Evolutionary conservation across 2,888 invertebrate genomes (phyloP).

Genomic region (Encarsia formosa): DNA sequence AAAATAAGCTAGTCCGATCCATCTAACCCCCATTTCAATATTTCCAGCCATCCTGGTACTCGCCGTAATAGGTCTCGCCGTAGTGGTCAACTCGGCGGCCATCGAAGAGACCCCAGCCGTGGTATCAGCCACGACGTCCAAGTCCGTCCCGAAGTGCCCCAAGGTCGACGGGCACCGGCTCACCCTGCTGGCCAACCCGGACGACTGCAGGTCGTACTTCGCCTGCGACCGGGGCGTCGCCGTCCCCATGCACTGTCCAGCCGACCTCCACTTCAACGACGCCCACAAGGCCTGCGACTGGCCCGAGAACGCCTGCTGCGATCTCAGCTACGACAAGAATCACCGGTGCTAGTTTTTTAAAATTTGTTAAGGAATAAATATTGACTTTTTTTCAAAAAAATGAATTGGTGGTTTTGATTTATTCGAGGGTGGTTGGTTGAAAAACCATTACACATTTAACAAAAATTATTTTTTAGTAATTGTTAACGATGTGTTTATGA

Average conservation of each 20-base stretch:
- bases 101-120: neutral
- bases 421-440: too few relatives aligned
- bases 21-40: too few relatives aligned
- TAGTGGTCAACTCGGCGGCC: constrained; percentile 10
- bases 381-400: too few relatives aligned
- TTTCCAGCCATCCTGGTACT: neutral
- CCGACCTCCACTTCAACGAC: constrained; percentile 36
- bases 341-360: too few relatives aligned
- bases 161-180: constrained; percentile 26
- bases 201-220: constrained; percentile 35
- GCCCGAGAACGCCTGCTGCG: constrained; percentile 34
- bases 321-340: too few relatives aligned
- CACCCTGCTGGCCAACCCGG: constrained; percentile 33
- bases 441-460: too few relatives aligned
- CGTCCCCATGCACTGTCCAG: constrained; percentile 34
- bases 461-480: too few relatives aligned
- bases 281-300: constrained; percentile 36
- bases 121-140: neutral
- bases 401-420: too few relatives aligned
- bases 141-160: constrained; percentile 26
- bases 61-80: constrained; percentile 12
- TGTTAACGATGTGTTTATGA: too few relatives aligned
- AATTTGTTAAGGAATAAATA: too few relatives aligned
- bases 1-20: too few relatives aligned
- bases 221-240: constrained; percentile 32